A percentile compares a stretch with the other conserved stretches of the same genome.
These are phyloP conservation scores for Slavum lentiscoides DNA, from an alignment of 2,888 invertebrate genomes.

Conservation along the genomic window DNA sequence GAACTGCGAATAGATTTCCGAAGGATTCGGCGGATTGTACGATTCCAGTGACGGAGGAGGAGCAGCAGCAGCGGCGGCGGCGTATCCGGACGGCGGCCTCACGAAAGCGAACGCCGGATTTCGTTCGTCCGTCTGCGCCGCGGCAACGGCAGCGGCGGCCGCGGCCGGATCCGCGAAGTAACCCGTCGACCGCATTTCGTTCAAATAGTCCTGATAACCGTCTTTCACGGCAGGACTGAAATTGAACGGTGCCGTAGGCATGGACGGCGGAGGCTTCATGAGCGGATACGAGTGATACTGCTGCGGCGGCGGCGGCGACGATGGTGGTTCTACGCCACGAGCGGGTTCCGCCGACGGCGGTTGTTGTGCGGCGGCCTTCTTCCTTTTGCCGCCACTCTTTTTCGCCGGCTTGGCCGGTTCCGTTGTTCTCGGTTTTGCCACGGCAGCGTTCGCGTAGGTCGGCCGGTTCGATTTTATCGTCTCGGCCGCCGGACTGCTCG, in stretches of 20 bases:
- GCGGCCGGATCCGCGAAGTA: slow-evolving; percentile 59
- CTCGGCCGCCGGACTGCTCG: slow-evolving; percentile 33
- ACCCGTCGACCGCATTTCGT: slow-evolving; percentile 65
- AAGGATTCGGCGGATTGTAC: slow-evolving; percentile 62
- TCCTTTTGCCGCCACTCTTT: slow-evolving; percentile 48
- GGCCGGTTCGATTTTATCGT: slow-evolving; percentile 46
- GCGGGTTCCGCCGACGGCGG: slow-evolving; percentile 28
- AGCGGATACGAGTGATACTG: slow-evolving; percentile 61
- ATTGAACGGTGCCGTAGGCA: slow-evolving; percentile 82
- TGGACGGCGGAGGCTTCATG: slow-evolving; percentile 67
- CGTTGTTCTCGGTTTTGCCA: slow-evolving; percentile 41
- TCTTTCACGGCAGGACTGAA: slow-evolving; percentile 72
- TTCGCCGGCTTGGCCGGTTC: slow-evolving; percentile 35
- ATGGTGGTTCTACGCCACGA: slow-evolving; percentile 21
- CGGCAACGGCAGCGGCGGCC: slow-evolving; percentile 64
- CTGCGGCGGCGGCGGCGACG: slow-evolving; percentile 17
- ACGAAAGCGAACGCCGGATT: slow-evolving; percentile 59
- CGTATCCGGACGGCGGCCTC: slow-evolving; percentile 64
- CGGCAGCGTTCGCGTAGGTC: slow-evolving; percentile 1
- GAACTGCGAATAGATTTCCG: slow-evolving; percentile 66
- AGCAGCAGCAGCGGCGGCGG: slow-evolving; percentile 57
- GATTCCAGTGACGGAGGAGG: slow-evolving; percentile 58
- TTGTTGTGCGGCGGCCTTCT: slow-evolving; percentile 36
- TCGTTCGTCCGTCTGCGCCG: slow-evolving; percentile 57
- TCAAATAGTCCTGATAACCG: slow-evolving; percentile 65